Evolutionary conservation across 2,888 invertebrate species (phyloP).

Genomic region (Hirudinaria manillensis): DNA sequence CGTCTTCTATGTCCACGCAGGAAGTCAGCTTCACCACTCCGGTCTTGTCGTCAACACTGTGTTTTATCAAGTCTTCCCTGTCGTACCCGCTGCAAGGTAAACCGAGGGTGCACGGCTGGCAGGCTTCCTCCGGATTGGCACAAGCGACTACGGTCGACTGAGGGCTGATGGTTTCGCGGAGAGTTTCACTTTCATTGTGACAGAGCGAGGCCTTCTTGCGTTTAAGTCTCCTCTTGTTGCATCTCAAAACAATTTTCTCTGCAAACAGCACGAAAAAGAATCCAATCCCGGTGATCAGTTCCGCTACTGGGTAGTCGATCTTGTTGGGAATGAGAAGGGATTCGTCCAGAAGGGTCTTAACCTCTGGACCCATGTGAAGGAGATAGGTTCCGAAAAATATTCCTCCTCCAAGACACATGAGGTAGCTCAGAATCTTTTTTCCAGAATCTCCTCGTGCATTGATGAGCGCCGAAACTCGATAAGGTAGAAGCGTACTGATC

Average conservation of each 20-base stretch:
- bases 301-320: conserved; percentile 47
- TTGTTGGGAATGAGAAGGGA: conserved; percentile 37
- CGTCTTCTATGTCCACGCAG: conserved; percentile 30
- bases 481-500: conserved; percentile 38
- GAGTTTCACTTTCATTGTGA: conserved; percentile 1
- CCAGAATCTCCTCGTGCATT: conserved; percentile 36
- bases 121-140: conserved; percentile 15
- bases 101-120: conserved; percentile 33
- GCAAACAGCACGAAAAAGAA: conserved; percentile 48
- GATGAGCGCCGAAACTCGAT: conserved; percentile 37
- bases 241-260: conserved; percentile 43
- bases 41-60: conserved; percentile 2
- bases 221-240: conserved; percentile 32
- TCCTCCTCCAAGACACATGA: conserved; percentile 50
- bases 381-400: conserved; percentile 52
- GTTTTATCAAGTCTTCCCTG: conserved; percentile 23
- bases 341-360: conserved; percentile 42
- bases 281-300: conserved; percentile 49
- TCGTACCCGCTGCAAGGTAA: conserved; percentile 31
- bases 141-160: not conserved
- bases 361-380: conserved; percentile 50
- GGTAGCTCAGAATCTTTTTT: conserved; percentile 37
- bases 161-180: not conserved
- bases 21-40: conserved; percentile 21
- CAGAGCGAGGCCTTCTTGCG: conserved; percentile 20